Evolutionary conservation across 2,113 vertebrate genomes (phyloP).

Genomic region (Tachycineta bicolor): DNA sequence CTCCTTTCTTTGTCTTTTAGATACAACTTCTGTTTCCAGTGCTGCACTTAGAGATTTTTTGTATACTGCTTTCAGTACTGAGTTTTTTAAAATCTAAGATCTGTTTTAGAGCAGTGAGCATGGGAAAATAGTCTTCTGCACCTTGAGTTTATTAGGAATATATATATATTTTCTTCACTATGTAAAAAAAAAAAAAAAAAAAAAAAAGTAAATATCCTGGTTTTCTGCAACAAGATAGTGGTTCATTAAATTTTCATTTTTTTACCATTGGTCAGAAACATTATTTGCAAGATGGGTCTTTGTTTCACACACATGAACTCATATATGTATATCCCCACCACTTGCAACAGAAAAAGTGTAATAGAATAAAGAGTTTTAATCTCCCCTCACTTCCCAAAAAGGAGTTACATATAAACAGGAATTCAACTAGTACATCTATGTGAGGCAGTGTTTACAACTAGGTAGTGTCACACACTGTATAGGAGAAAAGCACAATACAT

Average conservation of each 20-base stretch:
- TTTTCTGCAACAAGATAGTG: background rate
- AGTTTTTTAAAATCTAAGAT: background rate
- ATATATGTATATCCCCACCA: accelerated
- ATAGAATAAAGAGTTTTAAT: background rate
- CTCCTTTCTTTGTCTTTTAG: background rate
- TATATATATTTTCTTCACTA: background rate
- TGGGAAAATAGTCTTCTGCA: background rate
- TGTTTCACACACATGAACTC: accelerated
- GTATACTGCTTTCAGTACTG: background rate
- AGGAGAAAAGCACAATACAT: background rate
- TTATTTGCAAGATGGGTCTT: background rate
- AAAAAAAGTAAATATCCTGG: background rate
- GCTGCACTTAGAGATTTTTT: background rate
- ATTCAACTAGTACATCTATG: background rate
- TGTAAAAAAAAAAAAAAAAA: background rate
- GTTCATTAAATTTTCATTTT: background rate
- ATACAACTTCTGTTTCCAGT: background rate
- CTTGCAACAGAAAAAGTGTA: background rate
- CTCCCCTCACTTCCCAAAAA: background rate
- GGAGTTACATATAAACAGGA: background rate
- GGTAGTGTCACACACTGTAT: background rate
- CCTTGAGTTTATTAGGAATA: background rate
- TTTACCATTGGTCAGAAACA: background rate
- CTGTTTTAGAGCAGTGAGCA: background rate
- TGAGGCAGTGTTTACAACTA: background rate